Evolutionary conservation across 2,113 vertebrate species (phyloP).

Genomic region (Thunnus thynnus): DNA sequence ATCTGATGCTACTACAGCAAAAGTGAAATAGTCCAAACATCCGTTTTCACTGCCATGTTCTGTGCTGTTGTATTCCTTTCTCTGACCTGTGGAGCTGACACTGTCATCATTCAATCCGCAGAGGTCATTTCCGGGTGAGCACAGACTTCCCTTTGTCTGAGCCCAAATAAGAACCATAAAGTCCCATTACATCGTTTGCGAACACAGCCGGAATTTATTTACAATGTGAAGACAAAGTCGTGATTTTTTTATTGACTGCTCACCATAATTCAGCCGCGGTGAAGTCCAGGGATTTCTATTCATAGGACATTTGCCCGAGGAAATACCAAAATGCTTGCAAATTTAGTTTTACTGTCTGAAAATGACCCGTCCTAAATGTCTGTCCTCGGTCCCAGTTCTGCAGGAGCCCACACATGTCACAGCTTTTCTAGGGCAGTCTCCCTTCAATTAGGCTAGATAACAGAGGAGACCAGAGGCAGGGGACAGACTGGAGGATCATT

Average conservation of each 20-base stretch:
- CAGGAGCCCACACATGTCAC: slow-evolving; percentile 39
- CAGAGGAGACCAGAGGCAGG: slow-evolving; percentile 30
- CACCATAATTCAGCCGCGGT: slow-evolving; percentile 48
- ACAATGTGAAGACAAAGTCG: slow-evolving; percentile 67
- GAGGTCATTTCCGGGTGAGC: slow-evolving; percentile 79
- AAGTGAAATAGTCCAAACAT: slow-evolving; percentile 69
- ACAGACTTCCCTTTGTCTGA: slow-evolving; percentile 73
- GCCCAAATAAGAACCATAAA: slow-evolving; percentile 61
- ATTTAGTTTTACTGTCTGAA: slow-evolving; percentile 65
- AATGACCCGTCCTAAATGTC: slow-evolving; percentile 66
- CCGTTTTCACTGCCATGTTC: slow-evolving; percentile 64
- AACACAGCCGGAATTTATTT: slow-evolving; percentile 50
- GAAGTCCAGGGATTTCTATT: slow-evolving; percentile 69
- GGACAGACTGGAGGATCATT: slow-evolving; percentile 19
- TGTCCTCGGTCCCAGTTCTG: slow-evolving; percentile 55
- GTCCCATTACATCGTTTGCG: slow-evolving; percentile 16
- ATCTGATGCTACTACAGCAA: background rate
- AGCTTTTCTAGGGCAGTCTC: slow-evolving; percentile 62
- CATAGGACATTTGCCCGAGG: slow-evolving; percentile 61
- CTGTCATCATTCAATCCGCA: slow-evolving; percentile 71
- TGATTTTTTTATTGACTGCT: slow-evolving; percentile 45
- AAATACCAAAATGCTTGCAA: slow-evolving; percentile 62
- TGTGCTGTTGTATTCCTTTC: slow-evolving; percentile 64
- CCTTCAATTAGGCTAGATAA: slow-evolving; percentile 42
- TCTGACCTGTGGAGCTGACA: slow-evolving; percentile 73